A percentile compares a stretch with the other conserved stretches of the same genome.
phyloP scores from a whole-genome alignment of 1,140 invertebrate species.

The Trichonephila clavata region DNA sequence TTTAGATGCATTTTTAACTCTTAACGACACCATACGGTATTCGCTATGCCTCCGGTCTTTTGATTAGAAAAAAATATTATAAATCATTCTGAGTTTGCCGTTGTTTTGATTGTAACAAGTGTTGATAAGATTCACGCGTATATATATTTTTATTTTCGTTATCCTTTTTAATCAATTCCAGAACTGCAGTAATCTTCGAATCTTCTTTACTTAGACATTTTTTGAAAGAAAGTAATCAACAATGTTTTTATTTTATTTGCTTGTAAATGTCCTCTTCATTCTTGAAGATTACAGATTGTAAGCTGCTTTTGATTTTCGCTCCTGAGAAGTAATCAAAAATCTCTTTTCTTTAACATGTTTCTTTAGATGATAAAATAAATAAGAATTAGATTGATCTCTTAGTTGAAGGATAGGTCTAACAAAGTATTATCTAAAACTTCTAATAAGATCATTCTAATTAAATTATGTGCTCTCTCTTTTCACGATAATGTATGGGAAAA shows the following conservation, averaged over 20 bases:
- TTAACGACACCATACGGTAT: not conserved
- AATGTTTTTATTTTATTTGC: not conserved
- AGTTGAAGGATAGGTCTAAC: not conserved
- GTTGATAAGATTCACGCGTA: slow-evolving; percentile 16
- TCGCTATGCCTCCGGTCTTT: not conserved
- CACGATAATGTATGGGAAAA: not conserved
- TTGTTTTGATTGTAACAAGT: slow-evolving; percentile 15
- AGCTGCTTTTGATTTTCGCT: slow-evolving; percentile 16
- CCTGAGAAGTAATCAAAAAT: slow-evolving; percentile 18
- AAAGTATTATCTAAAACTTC: not conserved
- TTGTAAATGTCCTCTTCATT: not conserved
- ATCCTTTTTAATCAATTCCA: slow-evolving; percentile 48
- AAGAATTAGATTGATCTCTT: not conserved
- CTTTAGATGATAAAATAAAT: not conserved
- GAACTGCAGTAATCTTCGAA: slow-evolving; percentile 2
- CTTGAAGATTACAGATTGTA: slow-evolving; percentile 25
- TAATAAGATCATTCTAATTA: not conserved
- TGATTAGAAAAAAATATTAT: slow-evolving; percentile 3
- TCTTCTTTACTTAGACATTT: slow-evolving; percentile 19
- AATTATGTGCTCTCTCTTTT: not conserved
- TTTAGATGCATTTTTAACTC: not conserved
- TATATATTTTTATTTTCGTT: not conserved
- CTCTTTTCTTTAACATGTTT: not conserved
- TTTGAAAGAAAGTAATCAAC: slow-evolving; percentile 47
- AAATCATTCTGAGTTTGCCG: not conserved